Percentiles rank a stretch among this genome's conserved stretches.
These are phyloP conservation scores for Entomobrya proxima DNA, from an alignment of 2,888 invertebrate genomes.

Conservation along the genomic window DNA sequence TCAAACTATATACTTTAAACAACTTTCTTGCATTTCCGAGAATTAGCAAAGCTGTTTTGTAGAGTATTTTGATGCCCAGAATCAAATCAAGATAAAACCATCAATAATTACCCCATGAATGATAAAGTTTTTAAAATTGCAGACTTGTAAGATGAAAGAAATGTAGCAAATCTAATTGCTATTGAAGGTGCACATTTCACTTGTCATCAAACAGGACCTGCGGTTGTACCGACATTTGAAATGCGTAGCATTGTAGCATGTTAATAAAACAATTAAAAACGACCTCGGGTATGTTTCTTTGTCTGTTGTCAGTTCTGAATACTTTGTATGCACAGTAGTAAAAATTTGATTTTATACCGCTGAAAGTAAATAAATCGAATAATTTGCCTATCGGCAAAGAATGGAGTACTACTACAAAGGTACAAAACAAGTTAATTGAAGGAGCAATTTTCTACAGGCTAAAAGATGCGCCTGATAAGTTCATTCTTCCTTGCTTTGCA, in stretches of 20 bases:
- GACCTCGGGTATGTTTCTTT: background rate
- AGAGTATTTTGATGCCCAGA: too few species aligned
- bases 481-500: background rate
- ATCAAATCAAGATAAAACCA: too few species aligned
- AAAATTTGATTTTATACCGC: slow-evolving; percentile 43
- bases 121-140: background rate
- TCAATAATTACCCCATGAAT: too few species aligned
- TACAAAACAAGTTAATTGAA: slow-evolving; percentile 32
- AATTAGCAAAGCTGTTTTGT: too few species aligned
- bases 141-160: background rate
- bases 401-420: background rate
- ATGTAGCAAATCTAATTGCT: background rate
- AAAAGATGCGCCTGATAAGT: background rate
- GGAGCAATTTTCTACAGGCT: background rate
- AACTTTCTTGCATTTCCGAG: background rate
- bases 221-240: background rate
- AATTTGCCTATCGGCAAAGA: slow-evolving; percentile 56
- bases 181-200: slow-evolving; percentile 13
- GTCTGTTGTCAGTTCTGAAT: background rate
- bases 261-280: slow-evolving; percentile 27
- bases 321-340: slow-evolving; percentile 1
- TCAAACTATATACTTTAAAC: background rate
- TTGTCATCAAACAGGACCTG: background rate
- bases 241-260: background rate
- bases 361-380: slow-evolving; percentile 34